phyloP scores from a whole-genome alignment of 2,888 invertebrate genomes.

The Xestia xanthographa region DNA sequence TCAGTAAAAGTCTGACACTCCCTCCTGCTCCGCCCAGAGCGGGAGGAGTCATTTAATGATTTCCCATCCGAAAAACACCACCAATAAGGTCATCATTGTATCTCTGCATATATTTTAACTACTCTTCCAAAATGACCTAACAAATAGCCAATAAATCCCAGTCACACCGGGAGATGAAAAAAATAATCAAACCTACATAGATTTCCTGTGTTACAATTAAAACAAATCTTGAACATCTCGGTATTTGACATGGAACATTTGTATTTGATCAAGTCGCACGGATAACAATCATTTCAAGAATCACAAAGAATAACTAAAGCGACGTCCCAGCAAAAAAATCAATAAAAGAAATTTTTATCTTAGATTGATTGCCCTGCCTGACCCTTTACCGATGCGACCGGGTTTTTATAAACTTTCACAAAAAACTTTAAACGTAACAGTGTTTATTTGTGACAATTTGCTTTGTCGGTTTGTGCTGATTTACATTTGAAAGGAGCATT shows the following conservation, averaged over 20 bases:
- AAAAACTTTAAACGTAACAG: slow-evolving; percentile 87
- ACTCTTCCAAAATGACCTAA: neutral
- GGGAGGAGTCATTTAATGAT: too few species aligned
- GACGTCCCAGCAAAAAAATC: slow-evolving; percentile 79
- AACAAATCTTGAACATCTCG: slow-evolving; percentile 52
- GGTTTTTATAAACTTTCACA: slow-evolving; percentile 86
- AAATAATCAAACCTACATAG: slow-evolving; percentile 9
- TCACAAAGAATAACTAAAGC: slow-evolving; percentile 78
- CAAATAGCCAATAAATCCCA: neutral
- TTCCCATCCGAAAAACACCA: too few species aligned
- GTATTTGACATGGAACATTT: slow-evolving; percentile 74
- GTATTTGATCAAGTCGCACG: slow-evolving; percentile 81
- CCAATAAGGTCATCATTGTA: too few species aligned
- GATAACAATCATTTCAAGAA: slow-evolving; percentile 85
- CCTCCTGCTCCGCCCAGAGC: too few species aligned
- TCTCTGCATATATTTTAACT: neutral
- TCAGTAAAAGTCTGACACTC: too few species aligned
- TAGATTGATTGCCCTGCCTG: slow-evolving; percentile 89
- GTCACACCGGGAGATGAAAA: neutral
- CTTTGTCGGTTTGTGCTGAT: slow-evolving; percentile 90
- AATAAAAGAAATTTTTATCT: slow-evolving; percentile 87
- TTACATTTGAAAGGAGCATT: slow-evolving; percentile 88
- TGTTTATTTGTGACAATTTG: slow-evolving; percentile 91
- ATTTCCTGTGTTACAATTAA: slow-evolving; percentile 51
- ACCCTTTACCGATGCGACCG: slow-evolving; percentile 86